A percentile compares a stretch with the other conserved stretches of the same genome.
Conservation (phyloP, 2,113 vertebrate species). For the Phyllostomus discolor region DNA sequence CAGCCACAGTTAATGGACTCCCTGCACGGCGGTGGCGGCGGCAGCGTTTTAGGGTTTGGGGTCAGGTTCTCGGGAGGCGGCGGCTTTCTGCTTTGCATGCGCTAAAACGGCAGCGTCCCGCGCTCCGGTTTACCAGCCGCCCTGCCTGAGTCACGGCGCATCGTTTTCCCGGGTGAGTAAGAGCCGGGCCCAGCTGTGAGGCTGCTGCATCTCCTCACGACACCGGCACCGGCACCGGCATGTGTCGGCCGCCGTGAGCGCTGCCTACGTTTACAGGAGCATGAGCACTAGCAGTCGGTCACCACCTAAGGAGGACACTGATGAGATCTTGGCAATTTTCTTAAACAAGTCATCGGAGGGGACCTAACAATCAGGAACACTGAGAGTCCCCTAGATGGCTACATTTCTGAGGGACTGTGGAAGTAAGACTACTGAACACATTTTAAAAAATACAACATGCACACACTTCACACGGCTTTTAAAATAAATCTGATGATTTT, state of each 20-base stretch:
- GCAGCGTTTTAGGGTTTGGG: too few relatives aligned
- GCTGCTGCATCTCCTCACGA: background rate
- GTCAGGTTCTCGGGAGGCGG: fast-evolving
- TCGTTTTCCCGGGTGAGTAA: background rate
- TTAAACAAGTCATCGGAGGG: constrained; percentile 59
- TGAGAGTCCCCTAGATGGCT: constrained; percentile 54
- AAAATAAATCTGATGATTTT: background rate
- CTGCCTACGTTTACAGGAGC: fast-evolving
- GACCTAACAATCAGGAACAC: constrained; percentile 22
- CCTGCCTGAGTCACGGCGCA: background rate
- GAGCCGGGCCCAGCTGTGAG: background rate
- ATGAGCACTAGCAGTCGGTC: background rate
- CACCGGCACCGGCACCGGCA: fast-evolving
- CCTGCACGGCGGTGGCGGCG: too few relatives aligned
- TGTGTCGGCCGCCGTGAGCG: fast-evolving
- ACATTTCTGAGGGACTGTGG: constrained; percentile 63
- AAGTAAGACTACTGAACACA: background rate
- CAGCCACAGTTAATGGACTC: too few relatives aligned
- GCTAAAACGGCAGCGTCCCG: background rate
- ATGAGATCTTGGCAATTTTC: background rate
- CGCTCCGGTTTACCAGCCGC: background rate
- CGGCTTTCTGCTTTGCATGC: too few relatives aligned
- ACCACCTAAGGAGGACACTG: constrained; percentile 42
- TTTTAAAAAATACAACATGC: background rate
- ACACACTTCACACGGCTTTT: background rate